A percentile compares a stretch with the other conserved stretches of the same genome.
phyloP scores from a whole-genome alignment of 2,888 invertebrate species.

The Spodoptera picta region DNA sequence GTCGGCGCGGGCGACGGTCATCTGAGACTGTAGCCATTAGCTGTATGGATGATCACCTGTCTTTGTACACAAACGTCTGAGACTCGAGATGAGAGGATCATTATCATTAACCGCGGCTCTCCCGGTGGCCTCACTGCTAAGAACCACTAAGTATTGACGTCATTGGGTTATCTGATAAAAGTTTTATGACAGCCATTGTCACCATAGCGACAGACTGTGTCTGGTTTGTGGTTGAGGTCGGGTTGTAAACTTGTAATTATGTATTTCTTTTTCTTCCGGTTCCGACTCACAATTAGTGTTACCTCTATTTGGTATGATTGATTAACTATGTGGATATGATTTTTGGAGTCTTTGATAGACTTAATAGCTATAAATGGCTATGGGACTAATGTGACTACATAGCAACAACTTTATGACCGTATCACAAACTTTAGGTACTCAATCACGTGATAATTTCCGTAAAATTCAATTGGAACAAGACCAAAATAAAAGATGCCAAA shows the following conservation, averaged over 20 bases:
- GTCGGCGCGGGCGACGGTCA: conserved; percentile 55
- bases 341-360: too few relatives aligned
- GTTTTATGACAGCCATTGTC: conserved; percentile 1
- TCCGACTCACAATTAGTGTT: too few relatives aligned
- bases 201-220: conserved; percentile 4
- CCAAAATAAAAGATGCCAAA: neutral
- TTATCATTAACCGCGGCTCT: conserved; percentile 53
- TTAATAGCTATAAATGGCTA: too few relatives aligned
- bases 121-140: conserved; percentile 65
- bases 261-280: neutral
- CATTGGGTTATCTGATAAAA: conserved; percentile 11
- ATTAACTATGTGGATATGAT: too few relatives aligned
- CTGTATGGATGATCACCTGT: conserved; percentile 47
- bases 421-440: too few relatives aligned
- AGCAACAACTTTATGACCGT: too few relatives aligned
- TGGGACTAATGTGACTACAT: too few relatives aligned
- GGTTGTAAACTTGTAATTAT: conserved; percentile 3
- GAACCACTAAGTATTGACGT: conserved; percentile 1
- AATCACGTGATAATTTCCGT: too few relatives aligned
- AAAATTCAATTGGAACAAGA: too few relatives aligned
- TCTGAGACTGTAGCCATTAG: conserved; percentile 46
- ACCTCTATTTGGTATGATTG: too few relatives aligned
- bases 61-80: conserved; percentile 48
- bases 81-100: conserved; percentile 59
- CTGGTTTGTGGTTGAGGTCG: neutral